Evolutionary conservation across 2,113 vertebrate species (phyloP), one percentile per base, ranked within the genome.

Genomic region (Syngnathoides biaculeatus): DNA sequence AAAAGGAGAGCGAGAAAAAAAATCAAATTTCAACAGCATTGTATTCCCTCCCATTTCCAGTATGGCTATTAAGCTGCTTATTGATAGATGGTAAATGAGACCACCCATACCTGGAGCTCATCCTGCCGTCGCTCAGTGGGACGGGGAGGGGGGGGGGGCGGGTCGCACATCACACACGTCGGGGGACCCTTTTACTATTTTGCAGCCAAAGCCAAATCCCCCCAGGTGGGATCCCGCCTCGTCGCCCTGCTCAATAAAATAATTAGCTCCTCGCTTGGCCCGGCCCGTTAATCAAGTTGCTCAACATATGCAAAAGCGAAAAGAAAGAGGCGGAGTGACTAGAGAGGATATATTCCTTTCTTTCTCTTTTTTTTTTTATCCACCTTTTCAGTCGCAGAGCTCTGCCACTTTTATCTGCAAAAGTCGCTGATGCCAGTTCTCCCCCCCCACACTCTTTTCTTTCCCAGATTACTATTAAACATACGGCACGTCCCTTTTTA

Each of bases 41-140:
- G 89, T 92, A 91, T 88, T 90, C 88, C 89, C 86, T 88, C 89
- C 87, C 89, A 88, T 89, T 89, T 86, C 78, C 87, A 86, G 89
- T 89, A 80, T 75, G 82, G 83, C 81, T 66, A 80, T 85, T 92
- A 92, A 93, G 90, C 90, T 89, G 68, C 92, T 92, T 92, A 92
- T 91, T 92, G 91, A 92, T 90, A 89, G 90, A 88, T 72, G 86
- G 77, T 82, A 89, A 89, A 91, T 91, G 90, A 92, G 90, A 90
- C 90, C 89, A 91, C 89, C 90, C 90, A 89, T 88, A 92, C 91
- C 89, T 91, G 89, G 64, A 79, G 88, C 88, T 92, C 86, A 93
- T 91, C 90, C 86, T 63, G 75, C 87, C 81, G 84, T 87, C 81
- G 84, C 48, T 57, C 68, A 64, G 69, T 80, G 80, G 84, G 81